These are phyloP conservation scores for Gymnoscopelus braueri DNA, from an alignment of 2,797 vertebrate species.

Conservation along the genomic window DNA sequence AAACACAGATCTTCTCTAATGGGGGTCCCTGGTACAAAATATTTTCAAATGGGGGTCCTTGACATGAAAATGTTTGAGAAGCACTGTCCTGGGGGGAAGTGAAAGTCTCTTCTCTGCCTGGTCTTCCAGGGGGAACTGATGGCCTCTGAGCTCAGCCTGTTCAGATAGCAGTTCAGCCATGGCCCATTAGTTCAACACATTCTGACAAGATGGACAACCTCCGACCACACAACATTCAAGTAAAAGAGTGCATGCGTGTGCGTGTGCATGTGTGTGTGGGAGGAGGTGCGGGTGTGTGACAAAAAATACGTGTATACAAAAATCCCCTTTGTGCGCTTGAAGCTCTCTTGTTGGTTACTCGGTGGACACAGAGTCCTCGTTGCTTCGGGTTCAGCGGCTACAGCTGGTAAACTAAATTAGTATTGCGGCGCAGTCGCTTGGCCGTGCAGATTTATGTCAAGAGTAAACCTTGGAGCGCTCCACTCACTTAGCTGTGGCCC, in stretches of 20 bases:
- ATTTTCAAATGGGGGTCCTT: too few relatives aligned
- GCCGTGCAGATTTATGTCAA: conserved; percentile 62
- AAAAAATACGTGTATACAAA: conserved; percentile 36
- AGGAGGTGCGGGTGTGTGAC: not conserved
- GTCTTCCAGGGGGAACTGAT: conserved; percentile 69
- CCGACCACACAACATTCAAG: conserved; percentile 64
- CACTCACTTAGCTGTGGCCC: conserved; percentile 49
- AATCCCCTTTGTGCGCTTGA: conserved; percentile 43
- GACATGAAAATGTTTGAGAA: too few relatives aligned
- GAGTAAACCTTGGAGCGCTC: conserved; percentile 57
- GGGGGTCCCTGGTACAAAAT: too few relatives aligned
- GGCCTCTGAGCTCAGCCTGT: conserved; percentile 69
- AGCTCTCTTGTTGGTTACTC: conserved; percentile 54
- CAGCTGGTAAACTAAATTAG: conserved; percentile 70
- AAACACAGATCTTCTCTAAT: too few relatives aligned
- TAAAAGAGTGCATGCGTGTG: conserved; percentile 8
- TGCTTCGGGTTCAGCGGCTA: conserved; percentile 60
- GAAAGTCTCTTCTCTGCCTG: conserved; percentile 35
- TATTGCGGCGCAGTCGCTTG: conserved; percentile 54
- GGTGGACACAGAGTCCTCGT: conserved; percentile 50
- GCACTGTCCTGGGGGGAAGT: too few relatives aligned
- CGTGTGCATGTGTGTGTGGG: conserved; percentile 22
- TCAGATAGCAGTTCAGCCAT: conserved; percentile 62
- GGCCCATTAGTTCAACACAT: conserved; percentile 73
- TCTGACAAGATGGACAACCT: conserved; percentile 75